A percentile compares a stretch with the other conserved stretches of the same genome.
phyloP scores from a whole-genome alignment of 2,888 invertebrate species.

The Philonicus albiceps region DNA sequence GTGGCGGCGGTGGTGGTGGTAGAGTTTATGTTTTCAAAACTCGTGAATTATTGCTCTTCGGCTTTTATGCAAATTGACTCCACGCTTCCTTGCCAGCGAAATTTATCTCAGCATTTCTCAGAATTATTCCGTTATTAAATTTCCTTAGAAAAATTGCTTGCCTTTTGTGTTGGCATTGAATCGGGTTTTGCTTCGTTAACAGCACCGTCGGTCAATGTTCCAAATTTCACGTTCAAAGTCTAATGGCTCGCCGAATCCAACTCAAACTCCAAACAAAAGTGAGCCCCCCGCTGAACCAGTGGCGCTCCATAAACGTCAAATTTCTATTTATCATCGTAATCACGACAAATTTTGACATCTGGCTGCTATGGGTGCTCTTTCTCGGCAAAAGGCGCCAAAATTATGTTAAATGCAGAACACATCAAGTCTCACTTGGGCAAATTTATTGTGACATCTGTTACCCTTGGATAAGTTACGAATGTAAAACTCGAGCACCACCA shows the following conservation, averaged over 20 bases:
- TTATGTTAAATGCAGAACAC: conserved; percentile 18
- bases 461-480: conserved; percentile 15
- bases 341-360: conserved; percentile 42
- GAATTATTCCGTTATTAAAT: background rate
- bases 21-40: conserved; percentile 15
- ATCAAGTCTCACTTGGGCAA: background rate
- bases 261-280: background rate
- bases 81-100: background rate
- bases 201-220: background rate
- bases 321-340: conserved; percentile 43
- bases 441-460: conserved; percentile 35
- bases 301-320: conserved; percentile 22
- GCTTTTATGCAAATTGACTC: conserved; percentile 28
- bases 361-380: conserved; percentile 22
- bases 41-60: conserved; percentile 17
- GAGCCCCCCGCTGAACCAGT: background rate
- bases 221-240: background rate
- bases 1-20: background rate
- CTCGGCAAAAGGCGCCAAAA: background rate
- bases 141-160: background rate
- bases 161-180: background rate
- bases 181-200: background rate
- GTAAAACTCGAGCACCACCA: background rate
- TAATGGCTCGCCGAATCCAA: background rate
- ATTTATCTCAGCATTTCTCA: background rate